Conservation (phyloP, 2,113 vertebrate genomes). For the Morone chrysops region DNA sequence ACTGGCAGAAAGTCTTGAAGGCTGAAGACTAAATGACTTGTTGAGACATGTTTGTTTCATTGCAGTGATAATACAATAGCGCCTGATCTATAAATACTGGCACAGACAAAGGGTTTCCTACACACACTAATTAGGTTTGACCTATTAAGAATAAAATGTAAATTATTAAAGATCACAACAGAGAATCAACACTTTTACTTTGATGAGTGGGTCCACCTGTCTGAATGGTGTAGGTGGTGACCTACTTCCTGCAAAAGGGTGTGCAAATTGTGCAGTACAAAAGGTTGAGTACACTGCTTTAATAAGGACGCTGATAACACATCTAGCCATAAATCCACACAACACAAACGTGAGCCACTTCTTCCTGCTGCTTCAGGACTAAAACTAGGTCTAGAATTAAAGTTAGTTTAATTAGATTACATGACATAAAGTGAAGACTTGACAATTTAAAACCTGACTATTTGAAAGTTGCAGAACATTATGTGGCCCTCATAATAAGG, state of each 20-base stretch:
- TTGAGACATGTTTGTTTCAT: no score
- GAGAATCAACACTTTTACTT: neutral
- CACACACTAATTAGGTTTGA: neutral
- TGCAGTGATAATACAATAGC: neutral
- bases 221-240: neutral
- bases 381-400: neutral
- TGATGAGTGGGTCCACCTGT: neutral
- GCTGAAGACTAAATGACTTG: no score
- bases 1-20: neutral
- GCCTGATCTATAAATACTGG: neutral
- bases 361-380: neutral
- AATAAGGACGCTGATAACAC: neutral
- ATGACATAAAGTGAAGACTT: neutral
- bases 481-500: neutral
- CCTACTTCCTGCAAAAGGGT: slow-evolving; percentile 7
- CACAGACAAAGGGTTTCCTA: neutral
- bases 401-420: neutral
- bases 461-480: neutral
- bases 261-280: neutral
- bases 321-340: neutral
- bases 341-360: neutral
- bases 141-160: neutral
- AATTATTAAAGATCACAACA: neutral
- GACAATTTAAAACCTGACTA: neutral
- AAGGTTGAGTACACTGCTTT: neutral